These are phyloP conservation scores for Parotia lawesii DNA, from an alignment of 2,113 vertebrate species.

Conservation along the genomic window DNA sequence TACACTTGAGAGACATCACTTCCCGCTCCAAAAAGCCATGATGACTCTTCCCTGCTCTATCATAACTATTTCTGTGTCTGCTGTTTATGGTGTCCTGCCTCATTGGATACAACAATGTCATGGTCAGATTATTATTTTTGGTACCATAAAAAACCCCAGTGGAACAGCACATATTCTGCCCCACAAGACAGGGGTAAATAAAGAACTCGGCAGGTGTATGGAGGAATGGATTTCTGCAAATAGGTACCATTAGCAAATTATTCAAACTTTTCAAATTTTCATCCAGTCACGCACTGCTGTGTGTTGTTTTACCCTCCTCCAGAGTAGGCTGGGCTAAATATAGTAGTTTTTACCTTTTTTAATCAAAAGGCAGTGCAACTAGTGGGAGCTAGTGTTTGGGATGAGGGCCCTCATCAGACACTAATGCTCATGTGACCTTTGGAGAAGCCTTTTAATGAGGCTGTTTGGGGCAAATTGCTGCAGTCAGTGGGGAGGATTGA, in stretches of 20 bases:
- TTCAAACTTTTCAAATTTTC: neutral
- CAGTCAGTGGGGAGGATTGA: neutral
- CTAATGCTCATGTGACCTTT: neutral
- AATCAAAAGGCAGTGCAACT: neutral
- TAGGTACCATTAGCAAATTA: neutral
- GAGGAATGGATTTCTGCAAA: neutral
- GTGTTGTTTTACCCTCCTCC: neutral
- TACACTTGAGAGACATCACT: neutral
- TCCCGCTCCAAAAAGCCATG: neutral
- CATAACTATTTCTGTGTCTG: neutral
- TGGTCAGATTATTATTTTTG: neutral
- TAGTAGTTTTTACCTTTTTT: neutral
- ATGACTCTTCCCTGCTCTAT: neutral
- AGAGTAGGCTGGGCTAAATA: neutral
- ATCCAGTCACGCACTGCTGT: accelerated
- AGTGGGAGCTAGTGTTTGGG: neutral
- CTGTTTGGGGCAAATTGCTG: neutral
- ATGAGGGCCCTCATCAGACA: neutral
- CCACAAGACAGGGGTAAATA: neutral
- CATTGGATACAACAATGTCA: neutral
- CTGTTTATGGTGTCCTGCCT: neutral
- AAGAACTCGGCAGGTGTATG: neutral
- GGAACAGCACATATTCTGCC: neutral
- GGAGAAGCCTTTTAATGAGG: neutral
- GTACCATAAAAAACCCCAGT: neutral